Evolutionary conservation across 2,797 vertebrate species (phyloP).

Genomic region (Eulemur albifrons): DNA sequence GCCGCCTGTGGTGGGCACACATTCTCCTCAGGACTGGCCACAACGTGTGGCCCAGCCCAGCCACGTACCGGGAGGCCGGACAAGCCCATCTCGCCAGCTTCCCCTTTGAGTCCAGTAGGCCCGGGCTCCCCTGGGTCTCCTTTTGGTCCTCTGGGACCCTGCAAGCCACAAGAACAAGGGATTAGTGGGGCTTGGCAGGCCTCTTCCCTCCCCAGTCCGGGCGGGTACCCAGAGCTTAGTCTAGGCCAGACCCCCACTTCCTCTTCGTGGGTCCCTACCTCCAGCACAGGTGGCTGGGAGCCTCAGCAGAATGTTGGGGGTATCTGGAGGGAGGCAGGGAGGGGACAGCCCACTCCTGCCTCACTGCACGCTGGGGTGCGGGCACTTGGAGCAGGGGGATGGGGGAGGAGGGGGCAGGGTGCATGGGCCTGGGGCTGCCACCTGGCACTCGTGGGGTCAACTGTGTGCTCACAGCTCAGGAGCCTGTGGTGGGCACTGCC

Average conservation of each 20-base stretch:
- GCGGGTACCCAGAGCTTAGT: background rate
- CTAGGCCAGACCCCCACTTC: background rate
- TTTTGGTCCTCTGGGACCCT: conserved; percentile 91
- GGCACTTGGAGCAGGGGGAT: too few relatives aligned
- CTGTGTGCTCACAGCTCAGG: background rate
- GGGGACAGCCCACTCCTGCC: background rate
- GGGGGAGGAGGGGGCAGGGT: too few relatives aligned
- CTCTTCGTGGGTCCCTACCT: background rate
- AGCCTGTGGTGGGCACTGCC: background rate
- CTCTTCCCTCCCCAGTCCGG: background rate
- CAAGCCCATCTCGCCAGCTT: conserved; percentile 93
- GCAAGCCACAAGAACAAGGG: conserved; percentile 57
- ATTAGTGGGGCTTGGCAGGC: background rate
- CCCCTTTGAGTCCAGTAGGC: conserved; percentile 89
- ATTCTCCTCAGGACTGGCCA: background rate
- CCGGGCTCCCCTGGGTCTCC: conserved; percentile 89
- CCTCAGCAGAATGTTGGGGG: background rate
- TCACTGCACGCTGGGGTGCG: background rate
- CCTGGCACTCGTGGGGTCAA: background rate
- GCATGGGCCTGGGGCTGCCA: background rate
- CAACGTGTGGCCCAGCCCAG: background rate
- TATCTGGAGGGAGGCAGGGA: background rate
- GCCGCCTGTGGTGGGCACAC: background rate
- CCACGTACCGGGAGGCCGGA: conserved; percentile 88
- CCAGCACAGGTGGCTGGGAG: background rate